Evolutionary conservation across 2,888 invertebrate species (phyloP).

Genomic region (Elegia similella): DNA sequence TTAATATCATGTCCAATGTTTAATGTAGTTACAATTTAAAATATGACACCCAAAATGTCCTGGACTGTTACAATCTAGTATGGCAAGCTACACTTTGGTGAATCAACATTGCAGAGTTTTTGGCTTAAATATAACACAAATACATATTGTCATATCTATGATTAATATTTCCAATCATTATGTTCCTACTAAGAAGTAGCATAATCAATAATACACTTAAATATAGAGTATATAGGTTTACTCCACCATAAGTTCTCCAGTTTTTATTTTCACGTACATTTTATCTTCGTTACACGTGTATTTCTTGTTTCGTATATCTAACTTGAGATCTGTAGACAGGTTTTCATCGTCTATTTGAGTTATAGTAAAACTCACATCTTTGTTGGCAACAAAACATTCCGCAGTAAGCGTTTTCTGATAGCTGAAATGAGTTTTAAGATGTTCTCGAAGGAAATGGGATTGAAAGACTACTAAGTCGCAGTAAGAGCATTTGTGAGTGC

Average conservation of each 20-base stretch:
- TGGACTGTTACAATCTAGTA: conserved; percentile 64
- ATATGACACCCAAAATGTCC: conserved; percentile 42
- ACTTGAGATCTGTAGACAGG: conserved; percentile 60
- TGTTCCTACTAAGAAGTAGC: background rate
- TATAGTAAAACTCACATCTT: conserved; percentile 81
- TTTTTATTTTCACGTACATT: conserved; percentile 66
- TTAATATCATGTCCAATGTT: background rate
- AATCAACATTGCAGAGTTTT: conserved; percentile 52
- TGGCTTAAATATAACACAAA: conserved; percentile 42
- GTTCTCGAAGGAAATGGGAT: conserved; percentile 88
- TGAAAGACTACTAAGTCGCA: conserved; percentile 92
- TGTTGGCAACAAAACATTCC: conserved; percentile 83
- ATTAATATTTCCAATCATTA: conserved; percentile 12
- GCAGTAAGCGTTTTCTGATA: conserved; percentile 78
- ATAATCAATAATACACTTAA: conserved; percentile 1
- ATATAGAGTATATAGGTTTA: conserved; percentile 32
- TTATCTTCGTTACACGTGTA: conserved; percentile 56
- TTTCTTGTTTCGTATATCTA: conserved; percentile 51
- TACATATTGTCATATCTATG: conserved; percentile 29
- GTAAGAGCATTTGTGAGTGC: conserved; percentile 87
- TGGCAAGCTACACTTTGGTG: conserved; percentile 80
- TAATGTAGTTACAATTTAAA: conserved; percentile 10
- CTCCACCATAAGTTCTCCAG: conserved; percentile 62
- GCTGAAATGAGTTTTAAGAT: conserved; percentile 89
- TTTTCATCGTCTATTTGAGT: conserved; percentile 69